Evolutionary conservation across 2,113 vertebrate species (phyloP).

Genomic region (Fregata magnificens): DNA sequence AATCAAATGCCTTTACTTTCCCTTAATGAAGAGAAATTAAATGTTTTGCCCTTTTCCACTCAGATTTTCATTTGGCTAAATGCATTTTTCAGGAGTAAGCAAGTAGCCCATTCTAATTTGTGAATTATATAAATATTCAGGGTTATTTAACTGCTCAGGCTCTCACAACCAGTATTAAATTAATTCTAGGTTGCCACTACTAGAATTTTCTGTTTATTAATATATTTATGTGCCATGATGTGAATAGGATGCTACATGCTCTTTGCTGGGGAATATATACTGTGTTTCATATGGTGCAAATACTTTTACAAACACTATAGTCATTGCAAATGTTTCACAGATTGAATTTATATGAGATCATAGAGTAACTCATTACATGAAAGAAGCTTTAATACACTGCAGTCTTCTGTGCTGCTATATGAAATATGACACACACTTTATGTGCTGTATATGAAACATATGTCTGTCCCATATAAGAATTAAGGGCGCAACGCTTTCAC

Average conservation of each 20-base stretch:
- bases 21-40: background rate
- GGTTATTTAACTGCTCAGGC: background rate
- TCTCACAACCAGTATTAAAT: background rate
- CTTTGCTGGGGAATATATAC: background rate
- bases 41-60: background rate
- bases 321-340: background rate
- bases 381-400: background rate
- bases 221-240: background rate
- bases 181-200: background rate
- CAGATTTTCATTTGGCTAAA: background rate
- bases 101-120: background rate
- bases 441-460: background rate
- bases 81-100: background rate
- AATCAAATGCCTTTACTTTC: background rate
- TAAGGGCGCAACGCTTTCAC: background rate
- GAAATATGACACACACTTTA: background rate
- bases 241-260: background rate
- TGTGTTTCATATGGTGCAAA: background rate
- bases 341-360: slow-evolving; percentile 20
- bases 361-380: background rate
- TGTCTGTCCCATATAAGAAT: background rate
- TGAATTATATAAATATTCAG: background rate
- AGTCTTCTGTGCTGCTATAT: background rate
- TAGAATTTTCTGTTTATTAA: background rate
- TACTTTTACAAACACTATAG: background rate